A percentile compares a stretch with the other conserved stretches of the same genome.
Evolutionary conservation across 2,797 vertebrate species (phyloP).

Genomic region (Anas bahamensis): DNA sequence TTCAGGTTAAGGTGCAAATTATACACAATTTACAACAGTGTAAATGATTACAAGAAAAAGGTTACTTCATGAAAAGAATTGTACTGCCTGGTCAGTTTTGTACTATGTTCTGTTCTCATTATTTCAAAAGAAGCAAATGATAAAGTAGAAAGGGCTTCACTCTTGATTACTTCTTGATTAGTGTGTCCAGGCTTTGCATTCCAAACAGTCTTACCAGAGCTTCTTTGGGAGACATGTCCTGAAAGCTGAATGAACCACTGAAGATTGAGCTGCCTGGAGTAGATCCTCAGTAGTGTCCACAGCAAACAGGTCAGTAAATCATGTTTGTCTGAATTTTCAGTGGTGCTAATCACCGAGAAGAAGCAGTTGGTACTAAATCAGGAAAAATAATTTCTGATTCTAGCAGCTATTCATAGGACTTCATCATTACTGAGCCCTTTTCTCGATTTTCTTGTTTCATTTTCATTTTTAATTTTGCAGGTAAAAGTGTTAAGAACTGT

Average conservation of each 20-base stretch:
- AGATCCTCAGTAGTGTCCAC: neutral
- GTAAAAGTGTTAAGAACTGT: neutral
- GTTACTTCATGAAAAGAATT: neutral
- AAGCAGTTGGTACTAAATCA: neutral
- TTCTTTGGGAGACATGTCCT: neutral
- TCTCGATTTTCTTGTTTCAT: neutral
- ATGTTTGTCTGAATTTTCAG: neutral
- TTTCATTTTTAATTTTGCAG: neutral
- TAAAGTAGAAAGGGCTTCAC: neutral
- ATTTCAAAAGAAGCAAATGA: neutral
- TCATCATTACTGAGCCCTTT: neutral
- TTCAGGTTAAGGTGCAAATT: slow-evolving; percentile 14
- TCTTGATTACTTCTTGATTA: neutral
- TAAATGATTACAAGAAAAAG: slow-evolving; percentile 61
- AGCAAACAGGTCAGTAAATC: neutral
- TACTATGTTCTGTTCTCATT: neutral
- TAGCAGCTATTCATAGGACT: neutral
- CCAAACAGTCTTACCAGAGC: neutral
- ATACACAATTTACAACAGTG: neutral
- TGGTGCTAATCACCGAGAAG: neutral
- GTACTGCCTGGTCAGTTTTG: neutral
- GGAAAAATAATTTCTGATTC: neutral
- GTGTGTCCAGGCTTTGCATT: accelerated
- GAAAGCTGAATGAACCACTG: neutral
- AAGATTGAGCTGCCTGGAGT: neutral